These are phyloP conservation scores for Yoshiicerus persimilis DNA, from an alignment of 1,140 invertebrate genomes.

Conservation along the genomic window DNA sequence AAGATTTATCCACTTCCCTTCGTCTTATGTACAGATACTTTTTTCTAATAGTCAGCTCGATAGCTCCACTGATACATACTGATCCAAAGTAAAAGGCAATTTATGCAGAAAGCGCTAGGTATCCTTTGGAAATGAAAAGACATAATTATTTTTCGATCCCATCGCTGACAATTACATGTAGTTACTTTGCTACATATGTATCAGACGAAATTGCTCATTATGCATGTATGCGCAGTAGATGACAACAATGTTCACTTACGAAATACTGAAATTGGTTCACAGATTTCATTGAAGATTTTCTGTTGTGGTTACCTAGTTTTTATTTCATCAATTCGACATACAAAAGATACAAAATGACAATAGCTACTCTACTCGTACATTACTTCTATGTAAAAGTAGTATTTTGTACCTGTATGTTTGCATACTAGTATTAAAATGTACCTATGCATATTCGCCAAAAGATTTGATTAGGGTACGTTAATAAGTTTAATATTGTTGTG, in stretches of 20 bases:
- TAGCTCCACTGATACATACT: not conserved
- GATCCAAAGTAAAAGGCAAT: not conserved
- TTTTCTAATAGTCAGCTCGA: not conserved
- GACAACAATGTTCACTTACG: not conserved
- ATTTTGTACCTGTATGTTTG: not conserved
- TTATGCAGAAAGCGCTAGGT: not conserved
- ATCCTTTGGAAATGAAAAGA: not conserved
- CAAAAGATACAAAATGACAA: not conserved
- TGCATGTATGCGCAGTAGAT: not conserved
- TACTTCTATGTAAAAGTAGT: not conserved
- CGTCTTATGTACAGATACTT: not conserved
- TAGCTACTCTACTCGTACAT: not conserved
- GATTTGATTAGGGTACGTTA: not conserved
- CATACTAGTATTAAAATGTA: not conserved
- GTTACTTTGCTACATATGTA: not conserved
- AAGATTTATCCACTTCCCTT: not conserved
- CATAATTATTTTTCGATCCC: not conserved
- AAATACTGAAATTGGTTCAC: not conserved
- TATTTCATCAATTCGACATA: not conserved
- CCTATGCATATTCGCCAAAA: not conserved
- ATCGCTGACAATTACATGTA: not conserved
- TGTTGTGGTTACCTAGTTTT: not conserved
- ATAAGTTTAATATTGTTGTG: not conserved
- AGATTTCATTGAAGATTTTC: not conserved
- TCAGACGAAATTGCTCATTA: not conserved